Evolutionary conservation across 2,888 invertebrate genomes (phyloP).

Genomic region (Hemistola chrysoprasaria): DNA sequence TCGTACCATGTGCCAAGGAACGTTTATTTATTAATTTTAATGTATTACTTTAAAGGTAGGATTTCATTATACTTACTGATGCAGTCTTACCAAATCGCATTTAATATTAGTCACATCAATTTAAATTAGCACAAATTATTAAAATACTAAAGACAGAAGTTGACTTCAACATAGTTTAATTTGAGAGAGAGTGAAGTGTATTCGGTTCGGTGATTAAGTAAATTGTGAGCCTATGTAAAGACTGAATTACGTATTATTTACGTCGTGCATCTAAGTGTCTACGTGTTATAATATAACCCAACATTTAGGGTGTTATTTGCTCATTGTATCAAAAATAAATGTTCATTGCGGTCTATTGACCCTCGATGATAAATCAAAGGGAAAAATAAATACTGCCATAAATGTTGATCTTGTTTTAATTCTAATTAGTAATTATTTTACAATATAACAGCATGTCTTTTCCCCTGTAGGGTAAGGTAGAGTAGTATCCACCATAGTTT

Average conservation of each 20-base stretch:
- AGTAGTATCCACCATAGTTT: too few species aligned
- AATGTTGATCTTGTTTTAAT: slow-evolving; percentile 27
- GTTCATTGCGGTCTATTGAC: slow-evolving; percentile 75
- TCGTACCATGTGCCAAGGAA: slow-evolving; percentile 52
- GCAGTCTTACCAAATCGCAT: background rate
- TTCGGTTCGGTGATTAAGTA: slow-evolving; percentile 26
- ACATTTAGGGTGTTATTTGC: slow-evolving; percentile 52
- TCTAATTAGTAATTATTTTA: background rate
- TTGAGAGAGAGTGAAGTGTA: slow-evolving; percentile 43
- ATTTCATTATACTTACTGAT: background rate
- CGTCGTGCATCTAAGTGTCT: slow-evolving; percentile 45
- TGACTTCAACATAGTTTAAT: background rate
- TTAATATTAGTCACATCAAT: background rate
- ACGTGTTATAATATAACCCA: slow-evolving; percentile 18
- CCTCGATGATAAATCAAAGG: slow-evolving; percentile 51
- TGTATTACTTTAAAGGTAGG: too few species aligned
- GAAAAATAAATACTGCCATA: slow-evolving; percentile 45
- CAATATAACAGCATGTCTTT: too few species aligned
- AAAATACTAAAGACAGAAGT: slow-evolving; percentile 39
- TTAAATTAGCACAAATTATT: slow-evolving; percentile 50
- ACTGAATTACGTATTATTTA: slow-evolving; percentile 72
- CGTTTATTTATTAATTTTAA: background rate
- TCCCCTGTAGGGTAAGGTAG: too few species aligned
- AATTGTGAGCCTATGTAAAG: slow-evolving; percentile 68
- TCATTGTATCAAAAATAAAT: slow-evolving; percentile 68